These are phyloP conservation scores for Drosophila hamatofila DNA, from an alignment of 2,888 invertebrate genomes.

Conservation along the genomic window DNA sequence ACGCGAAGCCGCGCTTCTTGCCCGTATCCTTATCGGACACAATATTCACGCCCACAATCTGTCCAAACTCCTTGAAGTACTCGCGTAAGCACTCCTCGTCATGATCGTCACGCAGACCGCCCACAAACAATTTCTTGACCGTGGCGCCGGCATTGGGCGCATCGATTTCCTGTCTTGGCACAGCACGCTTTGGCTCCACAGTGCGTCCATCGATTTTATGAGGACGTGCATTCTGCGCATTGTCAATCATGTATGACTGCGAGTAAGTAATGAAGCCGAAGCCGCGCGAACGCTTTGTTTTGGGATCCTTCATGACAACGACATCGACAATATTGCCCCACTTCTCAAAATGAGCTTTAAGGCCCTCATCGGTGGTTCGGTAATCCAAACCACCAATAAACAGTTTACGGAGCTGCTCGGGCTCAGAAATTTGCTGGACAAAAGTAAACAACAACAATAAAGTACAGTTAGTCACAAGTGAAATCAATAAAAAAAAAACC, in stretches of 20 bases:
- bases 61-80: constrained; percentile 93
- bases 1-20: constrained; percentile 97
- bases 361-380: constrained; percentile 95
- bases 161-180: constrained; percentile 96
- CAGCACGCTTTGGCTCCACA: constrained; percentile 98
- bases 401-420: constrained; percentile 93
- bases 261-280: constrained; percentile 99
- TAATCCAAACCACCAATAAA: constrained; percentile 98
- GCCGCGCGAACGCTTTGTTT: constrained; percentile 97
- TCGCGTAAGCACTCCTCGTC: constrained; percentile 95
- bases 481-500: constrained; percentile 39
- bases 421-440: constrained; percentile 82
- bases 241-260: constrained; percentile 97
- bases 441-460: constrained; percentile 24
- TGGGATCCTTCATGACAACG: constrained; percentile 98
- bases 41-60: constrained; percentile 93
- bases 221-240: constrained; percentile 95
- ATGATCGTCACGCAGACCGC: constrained; percentile 96
- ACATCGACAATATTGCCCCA: constrained; percentile 99
- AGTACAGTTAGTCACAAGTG: constrained; percentile 63
- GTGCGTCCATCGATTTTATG: constrained; percentile 96
- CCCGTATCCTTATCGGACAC: constrained; percentile 97
- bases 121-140: constrained; percentile 97
- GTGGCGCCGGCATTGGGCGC: constrained; percentile 97
- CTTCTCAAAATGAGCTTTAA: constrained; percentile 97